Evolutionary conservation across 2,888 invertebrate species (phyloP).

Genomic region (Drosophila macrothrix): DNA sequence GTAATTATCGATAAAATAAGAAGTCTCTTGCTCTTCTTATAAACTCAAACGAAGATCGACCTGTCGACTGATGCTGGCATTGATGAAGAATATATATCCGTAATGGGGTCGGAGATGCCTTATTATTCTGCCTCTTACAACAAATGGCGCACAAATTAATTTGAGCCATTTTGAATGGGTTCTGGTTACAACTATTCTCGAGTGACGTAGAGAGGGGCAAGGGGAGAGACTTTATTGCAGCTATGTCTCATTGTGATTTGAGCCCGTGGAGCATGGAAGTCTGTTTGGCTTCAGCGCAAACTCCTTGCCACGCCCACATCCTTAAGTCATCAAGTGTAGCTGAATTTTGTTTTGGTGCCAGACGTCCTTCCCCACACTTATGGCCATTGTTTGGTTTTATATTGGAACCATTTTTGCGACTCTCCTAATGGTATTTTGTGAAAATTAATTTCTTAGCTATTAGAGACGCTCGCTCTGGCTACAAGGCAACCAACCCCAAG

Average conservation of each 20-base stretch:
- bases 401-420: constrained; percentile 77
- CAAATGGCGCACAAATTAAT: not conserved
- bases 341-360: constrained; percentile 2
- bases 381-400: constrained; percentile 77
- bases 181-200: not conserved
- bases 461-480: constrained; percentile 42
- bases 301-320: constrained; percentile 27
- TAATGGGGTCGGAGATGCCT: not conserved
- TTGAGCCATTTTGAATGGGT: not conserved
- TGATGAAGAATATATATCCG: not conserved
- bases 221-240: not conserved
- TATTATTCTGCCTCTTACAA: not conserved
- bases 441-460: constrained; percentile 79
- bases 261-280: constrained; percentile 3
- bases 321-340: not conserved
- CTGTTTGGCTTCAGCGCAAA: not conserved
- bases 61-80: not conserved
- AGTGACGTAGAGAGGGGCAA: not conserved
- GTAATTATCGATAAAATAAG: not conserved
- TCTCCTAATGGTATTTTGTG: constrained; percentile 76
- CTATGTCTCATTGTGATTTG: constrained; percentile 5
- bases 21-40: not conserved
- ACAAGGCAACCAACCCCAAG: not conserved
- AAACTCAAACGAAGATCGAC: not conserved
- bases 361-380: constrained; percentile 18